phyloP scores from a whole-genome alignment of 2,797 vertebrate species.

The Ataeniobius toweri region DNA sequence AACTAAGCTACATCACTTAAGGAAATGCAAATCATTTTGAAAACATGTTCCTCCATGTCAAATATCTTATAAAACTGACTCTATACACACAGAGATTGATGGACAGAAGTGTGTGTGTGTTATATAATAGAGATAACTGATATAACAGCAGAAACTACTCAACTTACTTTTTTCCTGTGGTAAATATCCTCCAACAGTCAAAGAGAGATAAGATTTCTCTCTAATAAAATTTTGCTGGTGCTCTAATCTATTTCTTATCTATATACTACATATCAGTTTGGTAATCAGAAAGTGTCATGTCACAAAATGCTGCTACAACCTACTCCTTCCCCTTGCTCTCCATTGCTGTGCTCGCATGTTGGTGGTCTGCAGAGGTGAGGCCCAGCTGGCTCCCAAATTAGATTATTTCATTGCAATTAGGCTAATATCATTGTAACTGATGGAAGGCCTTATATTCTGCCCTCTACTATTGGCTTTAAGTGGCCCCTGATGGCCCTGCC shows the following conservation, averaged over 20 bases:
- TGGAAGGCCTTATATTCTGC: constrained; percentile 69
- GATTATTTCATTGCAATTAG: constrained; percentile 79
- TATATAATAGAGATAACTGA: neutral
- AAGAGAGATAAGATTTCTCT: neutral
- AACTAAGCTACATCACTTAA: neutral
- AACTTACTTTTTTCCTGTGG: neutral
- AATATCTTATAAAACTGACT: neutral
- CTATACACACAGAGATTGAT: neutral
- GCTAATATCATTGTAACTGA: constrained; percentile 76
- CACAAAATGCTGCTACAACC: neutral
- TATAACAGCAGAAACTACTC: neutral
- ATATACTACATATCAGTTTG: neutral
- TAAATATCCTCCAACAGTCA: neutral
- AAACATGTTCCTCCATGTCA: neutral
- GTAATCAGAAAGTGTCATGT: neutral
- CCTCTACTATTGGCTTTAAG: constrained; percentile 72
- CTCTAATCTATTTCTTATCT: neutral
- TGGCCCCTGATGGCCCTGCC: constrained; percentile 68
- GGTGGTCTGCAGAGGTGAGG: constrained; percentile 55
- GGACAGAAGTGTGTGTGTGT: neutral
- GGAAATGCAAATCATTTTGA: neutral
- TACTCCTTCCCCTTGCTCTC: neutral
- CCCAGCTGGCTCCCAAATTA: constrained; percentile 65
- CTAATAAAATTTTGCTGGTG: neutral
- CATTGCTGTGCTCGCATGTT: constrained; percentile 45